Percentiles rank a stretch among this genome's conserved stretches.
phyloP scores from a whole-genome alignment of 2,113 vertebrate species.

The Scomber colias region DNA sequence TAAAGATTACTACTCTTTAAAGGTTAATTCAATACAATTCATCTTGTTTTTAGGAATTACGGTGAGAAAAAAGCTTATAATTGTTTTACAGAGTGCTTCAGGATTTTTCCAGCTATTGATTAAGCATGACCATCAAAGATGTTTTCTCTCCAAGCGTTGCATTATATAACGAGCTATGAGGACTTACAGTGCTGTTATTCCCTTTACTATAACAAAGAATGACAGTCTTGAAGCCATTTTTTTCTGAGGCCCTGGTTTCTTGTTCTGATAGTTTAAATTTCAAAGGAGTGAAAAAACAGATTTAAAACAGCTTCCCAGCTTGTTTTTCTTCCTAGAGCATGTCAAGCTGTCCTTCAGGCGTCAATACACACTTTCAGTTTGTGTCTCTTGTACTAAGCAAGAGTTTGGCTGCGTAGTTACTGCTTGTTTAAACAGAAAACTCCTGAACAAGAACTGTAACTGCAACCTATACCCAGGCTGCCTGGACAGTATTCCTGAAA shows the following conservation, averaged over 20 bases:
- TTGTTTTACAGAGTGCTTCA: slow-evolving; percentile 41
- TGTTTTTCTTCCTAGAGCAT: slow-evolving; percentile 57
- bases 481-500: slow-evolving; percentile 25
- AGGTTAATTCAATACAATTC: not conserved
- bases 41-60: slow-evolving; percentile 15
- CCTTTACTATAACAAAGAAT: slow-evolving; percentile 45
- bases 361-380: slow-evolving; percentile 66
- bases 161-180: slow-evolving; percentile 49
- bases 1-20: not conserved
- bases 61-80: not conserved
- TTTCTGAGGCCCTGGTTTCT: slow-evolving; percentile 36
- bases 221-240: slow-evolving; percentile 48
- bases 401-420: slow-evolving; percentile 52
- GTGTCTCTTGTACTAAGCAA: slow-evolving; percentile 57
- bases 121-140: slow-evolving; percentile 65
- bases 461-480: slow-evolving; percentile 34
- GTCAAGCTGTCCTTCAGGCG: slow-evolving; percentile 77
- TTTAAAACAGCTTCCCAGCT: slow-evolving; percentile 59
- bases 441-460: slow-evolving; percentile 9
- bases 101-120: slow-evolving; percentile 53
- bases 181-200: slow-evolving; percentile 34
- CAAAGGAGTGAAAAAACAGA: slow-evolving; percentile 62
- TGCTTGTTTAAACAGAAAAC: slow-evolving; percentile 63
- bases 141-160: slow-evolving; percentile 31
- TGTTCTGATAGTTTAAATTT: slow-evolving; percentile 71